A percentile compares a stretch with the other conserved stretches of the same genome.
phyloP scores from a whole-genome alignment of 2,888 invertebrate genomes.

The Caenorhabditis sp. region DNA sequence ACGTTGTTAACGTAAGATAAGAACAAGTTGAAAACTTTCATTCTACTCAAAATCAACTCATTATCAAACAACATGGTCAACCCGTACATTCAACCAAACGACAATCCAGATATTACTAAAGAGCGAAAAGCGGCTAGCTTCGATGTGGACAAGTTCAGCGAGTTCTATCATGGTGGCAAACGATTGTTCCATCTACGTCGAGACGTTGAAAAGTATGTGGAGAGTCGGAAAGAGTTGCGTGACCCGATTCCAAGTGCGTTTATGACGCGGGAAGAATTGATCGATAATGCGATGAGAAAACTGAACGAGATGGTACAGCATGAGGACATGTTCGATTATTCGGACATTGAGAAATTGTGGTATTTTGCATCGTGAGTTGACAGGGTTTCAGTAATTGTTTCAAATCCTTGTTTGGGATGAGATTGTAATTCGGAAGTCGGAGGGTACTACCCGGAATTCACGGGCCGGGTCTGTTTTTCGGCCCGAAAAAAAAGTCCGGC shows the following conservation, averaged over 20 bases:
- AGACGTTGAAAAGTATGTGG: constrained; percentile 57
- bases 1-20: neutral
- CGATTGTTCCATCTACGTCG: constrained; percentile 13
- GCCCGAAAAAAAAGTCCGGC: no score
- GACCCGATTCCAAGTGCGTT: constrained; percentile 64
- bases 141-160: constrained; percentile 40
- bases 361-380: constrained; percentile 37
- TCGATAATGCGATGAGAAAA: constrained; percentile 71
- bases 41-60: neutral
- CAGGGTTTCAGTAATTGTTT: neutral
- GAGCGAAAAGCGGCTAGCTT: constrained; percentile 50
- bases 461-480: no score
- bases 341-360: constrained; percentile 22
- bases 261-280: constrained; percentile 69
- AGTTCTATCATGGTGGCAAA: constrained; percentile 42
- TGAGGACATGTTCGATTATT: constrained; percentile 20
- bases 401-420: no score
- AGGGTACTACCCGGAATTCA: no score
- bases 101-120: constrained; percentile 56
- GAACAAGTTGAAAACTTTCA: neutral
- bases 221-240: constrained; percentile 67
- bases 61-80: constrained; percentile 26
- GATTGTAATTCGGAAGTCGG: no score
- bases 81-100: constrained; percentile 33
- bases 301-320: constrained; percentile 30